A percentile compares a stretch with the other conserved stretches of the same genome.
Evolutionary conservation across 2,113 vertebrate species (phyloP).

Genomic region (Barnardius zonarius): DNA sequence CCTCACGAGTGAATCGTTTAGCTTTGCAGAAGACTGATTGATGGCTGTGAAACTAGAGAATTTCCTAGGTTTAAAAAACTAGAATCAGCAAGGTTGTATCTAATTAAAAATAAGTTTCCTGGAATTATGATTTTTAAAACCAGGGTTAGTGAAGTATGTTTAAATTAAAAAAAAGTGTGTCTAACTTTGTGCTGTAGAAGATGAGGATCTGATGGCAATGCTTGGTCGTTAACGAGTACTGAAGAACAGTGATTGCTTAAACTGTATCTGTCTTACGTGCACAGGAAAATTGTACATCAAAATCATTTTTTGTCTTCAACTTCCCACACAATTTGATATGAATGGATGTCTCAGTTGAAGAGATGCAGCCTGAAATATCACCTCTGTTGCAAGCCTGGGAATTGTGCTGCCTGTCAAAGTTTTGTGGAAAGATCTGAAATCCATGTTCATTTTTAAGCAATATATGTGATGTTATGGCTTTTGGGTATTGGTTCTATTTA

Average conservation of each 20-base stretch:
- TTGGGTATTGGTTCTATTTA: background rate
- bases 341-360: background rate
- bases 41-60: background rate
- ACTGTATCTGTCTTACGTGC: background rate
- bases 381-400: background rate
- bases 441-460: background rate
- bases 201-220: background rate
- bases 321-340: background rate
- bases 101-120: background rate
- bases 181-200: background rate
- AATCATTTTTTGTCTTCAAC: background rate
- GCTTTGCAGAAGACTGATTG: background rate
- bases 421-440: background rate
- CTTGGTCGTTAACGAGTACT: background rate
- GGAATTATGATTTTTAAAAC: background rate
- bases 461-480: background rate
- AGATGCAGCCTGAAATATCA: background rate
- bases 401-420: background rate
- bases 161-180: too few relatives aligned
- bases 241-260: background rate
- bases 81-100: rapidly evolving
- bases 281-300: background rate
- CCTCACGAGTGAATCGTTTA: rapidly evolving
- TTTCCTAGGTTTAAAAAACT: background rate
- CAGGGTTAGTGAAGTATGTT: background rate